Percentiles rank a stretch among this genome's conserved stretches.
These are phyloP conservation scores for Enteromius radiatus DNA, from an alignment of 2,797 vertebrate genomes.

Conservation along the genomic window DNA sequence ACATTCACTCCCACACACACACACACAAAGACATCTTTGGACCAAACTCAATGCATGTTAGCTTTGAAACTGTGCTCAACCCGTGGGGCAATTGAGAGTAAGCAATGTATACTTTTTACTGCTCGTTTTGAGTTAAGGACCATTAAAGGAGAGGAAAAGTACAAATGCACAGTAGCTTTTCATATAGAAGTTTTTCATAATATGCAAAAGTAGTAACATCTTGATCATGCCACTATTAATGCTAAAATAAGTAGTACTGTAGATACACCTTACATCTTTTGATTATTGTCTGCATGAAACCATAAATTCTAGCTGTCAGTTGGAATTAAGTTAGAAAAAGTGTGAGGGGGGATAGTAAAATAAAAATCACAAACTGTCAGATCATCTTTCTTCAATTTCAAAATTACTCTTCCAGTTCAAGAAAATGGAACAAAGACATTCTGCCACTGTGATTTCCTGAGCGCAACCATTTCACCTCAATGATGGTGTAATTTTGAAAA, in stretches of 20 bases:
- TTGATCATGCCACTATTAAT: no score
- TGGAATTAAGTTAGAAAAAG: no score
- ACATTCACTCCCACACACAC: conserved; percentile 29
- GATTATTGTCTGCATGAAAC: neutral
- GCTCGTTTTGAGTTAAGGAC: conserved; percentile 25
- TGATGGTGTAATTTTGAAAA: conserved; percentile 10
- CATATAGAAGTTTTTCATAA: neutral
- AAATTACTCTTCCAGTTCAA: conserved; percentile 8
- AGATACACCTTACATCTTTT: neutral
- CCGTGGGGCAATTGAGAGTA: conserved; percentile 36
- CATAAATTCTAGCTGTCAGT: neutral
- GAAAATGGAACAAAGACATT: conserved; percentile 18
- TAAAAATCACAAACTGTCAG: no score
- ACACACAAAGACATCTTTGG: conserved; percentile 12
- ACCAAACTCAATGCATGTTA: conserved; percentile 25
- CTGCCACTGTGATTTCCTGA: neutral
- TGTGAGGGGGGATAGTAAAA: no score
- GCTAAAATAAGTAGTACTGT: no score
- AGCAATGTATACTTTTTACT: conserved; percentile 17
- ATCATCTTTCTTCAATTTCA: neutral
- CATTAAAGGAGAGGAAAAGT: neutral
- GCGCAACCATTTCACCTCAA: neutral
- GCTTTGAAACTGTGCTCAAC: neutral
- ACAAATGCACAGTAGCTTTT: neutral
- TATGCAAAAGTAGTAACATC: neutral